Conservation (phyloP, 2,113 vertebrate genomes). For the Salvator merianae region DNA sequence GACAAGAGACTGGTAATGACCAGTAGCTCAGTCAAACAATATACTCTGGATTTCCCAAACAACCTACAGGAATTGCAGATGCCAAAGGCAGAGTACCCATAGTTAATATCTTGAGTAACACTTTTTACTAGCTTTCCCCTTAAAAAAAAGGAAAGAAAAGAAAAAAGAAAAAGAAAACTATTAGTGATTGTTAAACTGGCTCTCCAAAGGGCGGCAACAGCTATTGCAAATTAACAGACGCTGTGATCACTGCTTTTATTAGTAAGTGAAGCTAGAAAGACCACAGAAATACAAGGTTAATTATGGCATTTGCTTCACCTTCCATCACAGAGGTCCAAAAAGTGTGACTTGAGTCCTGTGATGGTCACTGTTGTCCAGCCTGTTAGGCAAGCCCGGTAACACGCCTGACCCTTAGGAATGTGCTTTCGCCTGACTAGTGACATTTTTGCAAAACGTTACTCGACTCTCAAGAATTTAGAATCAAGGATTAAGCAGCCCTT, state of each 20-base stretch:
- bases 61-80: not conserved
- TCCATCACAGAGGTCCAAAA: too few relatives aligned
- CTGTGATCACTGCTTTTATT: constrained; percentile 8
- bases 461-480: too few relatives aligned
- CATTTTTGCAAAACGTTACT: not conserved
- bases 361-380: not conserved
- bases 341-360: not conserved
- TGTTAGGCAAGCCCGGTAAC: not conserved
- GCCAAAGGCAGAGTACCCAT: not conserved
- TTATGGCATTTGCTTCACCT: not conserved
- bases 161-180: not conserved
- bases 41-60: not conserved
- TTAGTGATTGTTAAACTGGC: not conserved
- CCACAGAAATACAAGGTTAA: not conserved
- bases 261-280: not conserved
- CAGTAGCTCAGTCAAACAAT: not conserved
- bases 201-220: constrained; percentile 1
- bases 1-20: too few relatives aligned
- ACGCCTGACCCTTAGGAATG: not conserved
- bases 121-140: not conserved
- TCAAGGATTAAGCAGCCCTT: not conserved
- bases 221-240: not conserved
- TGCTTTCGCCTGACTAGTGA: not conserved
- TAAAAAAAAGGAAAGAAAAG: not conserved
- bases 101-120: not conserved